A percentile compares a stretch with the other conserved stretches of the same genome.
These are phyloP conservation scores for Cotesia vestalis DNA, from an alignment of 1,140 invertebrate genomes.

Conservation along the genomic window DNA sequence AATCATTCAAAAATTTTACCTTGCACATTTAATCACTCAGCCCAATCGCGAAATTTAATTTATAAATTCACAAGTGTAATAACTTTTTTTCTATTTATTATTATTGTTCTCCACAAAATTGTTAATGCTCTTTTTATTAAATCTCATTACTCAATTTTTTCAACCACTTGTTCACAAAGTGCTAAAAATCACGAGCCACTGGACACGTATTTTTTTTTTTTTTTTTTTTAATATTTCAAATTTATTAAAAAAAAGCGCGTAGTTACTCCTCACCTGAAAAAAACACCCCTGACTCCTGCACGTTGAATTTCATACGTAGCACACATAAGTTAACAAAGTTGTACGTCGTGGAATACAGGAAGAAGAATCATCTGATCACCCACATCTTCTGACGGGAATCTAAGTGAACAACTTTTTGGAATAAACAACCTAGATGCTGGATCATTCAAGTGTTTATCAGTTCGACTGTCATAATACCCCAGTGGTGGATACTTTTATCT, in stretches of 20 bases:
- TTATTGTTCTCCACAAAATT: no score
- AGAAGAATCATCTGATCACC: not conserved
- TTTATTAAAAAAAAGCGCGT: not conserved
- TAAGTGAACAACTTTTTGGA: not conserved
- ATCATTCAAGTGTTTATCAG: slow-evolving; percentile 5
- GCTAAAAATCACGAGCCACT: slow-evolving; percentile 4
- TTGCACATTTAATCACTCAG: no score
- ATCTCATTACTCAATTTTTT: not conserved
- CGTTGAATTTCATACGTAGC: not conserved
- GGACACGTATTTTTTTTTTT: not conserved
- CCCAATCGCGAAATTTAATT: no score
- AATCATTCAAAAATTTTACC: no score
- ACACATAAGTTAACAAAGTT: not conserved
- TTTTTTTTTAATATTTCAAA: no score
- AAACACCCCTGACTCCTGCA: no score
- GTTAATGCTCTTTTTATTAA: no score
- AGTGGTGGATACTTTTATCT: not conserved
- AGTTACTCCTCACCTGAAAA: not conserved
- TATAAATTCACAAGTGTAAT: no score
- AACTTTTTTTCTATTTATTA: no score
- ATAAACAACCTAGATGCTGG: slow-evolving; percentile 4
- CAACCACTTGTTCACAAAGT: slow-evolving; percentile 1
- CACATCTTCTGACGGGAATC: not conserved
- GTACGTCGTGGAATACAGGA: slow-evolving; percentile 10
- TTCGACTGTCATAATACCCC: slow-evolving; percentile 7